Evolutionary conservation across 1,140 invertebrate species (phyloP), one percentile per base, ranked within the genome.

Genomic region (Micrasema longulum): DNA sequence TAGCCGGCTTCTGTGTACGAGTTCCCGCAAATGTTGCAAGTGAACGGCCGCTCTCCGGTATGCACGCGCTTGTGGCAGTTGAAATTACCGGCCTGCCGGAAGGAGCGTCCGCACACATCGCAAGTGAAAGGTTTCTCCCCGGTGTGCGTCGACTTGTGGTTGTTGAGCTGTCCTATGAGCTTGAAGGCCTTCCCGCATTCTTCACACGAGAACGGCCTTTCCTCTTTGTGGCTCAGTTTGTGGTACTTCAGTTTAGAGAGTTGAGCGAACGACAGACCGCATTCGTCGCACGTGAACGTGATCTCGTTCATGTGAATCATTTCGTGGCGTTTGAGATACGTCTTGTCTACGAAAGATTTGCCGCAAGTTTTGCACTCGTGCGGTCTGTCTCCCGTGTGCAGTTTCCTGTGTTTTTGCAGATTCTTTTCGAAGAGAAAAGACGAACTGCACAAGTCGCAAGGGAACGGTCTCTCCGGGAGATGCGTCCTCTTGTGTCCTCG

Each of bases 91-190:
- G 52, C 62, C 10, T 53, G 72, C 36, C 43, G 53, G 63, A 71
- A 77, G 74, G 14, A 73, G 5, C 38, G 12, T 1, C 71, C 41
- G 47, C 68, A 70, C 12, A 55, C 26, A 66, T 92, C 89, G 65
- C 88, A 89, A 1, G 76, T 78, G 76, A 86, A 89, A 1, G 89
- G 88, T 43, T 87, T 85, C 69, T 87, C 83, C 2, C 86, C 85
- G 0, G 84, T 86, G 66, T 80, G 79, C 11, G 31, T 38, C 16
- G 31, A 16, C 7, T 35, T 26, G 64, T 66, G 64, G 16, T 50
- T 66, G 45, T 50, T 53, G 0, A 66, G 31, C 47, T 52, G 64
- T 2, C 47, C 48, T 1, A 47, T 11, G 0, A 50, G 45, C 10
- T 52, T 52, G 47, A 50, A 66, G 12, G 47, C 14, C 10, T 38